Evolutionary conservation across 2,797 vertebrate species (phyloP).

Genomic region (Denticeps clupeoides): DNA sequence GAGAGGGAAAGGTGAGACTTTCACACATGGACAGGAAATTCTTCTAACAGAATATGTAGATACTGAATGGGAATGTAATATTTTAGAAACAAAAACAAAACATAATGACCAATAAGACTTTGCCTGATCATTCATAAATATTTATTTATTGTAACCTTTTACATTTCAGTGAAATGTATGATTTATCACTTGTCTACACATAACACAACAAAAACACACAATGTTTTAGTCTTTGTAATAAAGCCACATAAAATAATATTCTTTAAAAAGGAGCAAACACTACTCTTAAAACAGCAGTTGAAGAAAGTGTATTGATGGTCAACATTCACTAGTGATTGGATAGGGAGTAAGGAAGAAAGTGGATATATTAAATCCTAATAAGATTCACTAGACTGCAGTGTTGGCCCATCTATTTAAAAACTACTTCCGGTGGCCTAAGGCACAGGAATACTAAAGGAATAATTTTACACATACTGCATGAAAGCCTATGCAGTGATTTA

Average conservation of each 20-base stretch:
- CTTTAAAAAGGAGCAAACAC: conserved; percentile 48
- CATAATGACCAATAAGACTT: conserved; percentile 31
- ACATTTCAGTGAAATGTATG: conserved; percentile 66
- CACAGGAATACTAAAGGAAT: conserved; percentile 65
- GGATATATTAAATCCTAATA: conserved; percentile 42
- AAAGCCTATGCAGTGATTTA: conserved; percentile 44
- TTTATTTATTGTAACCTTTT: conserved; percentile 60
- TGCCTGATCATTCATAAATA: conserved; percentile 67
- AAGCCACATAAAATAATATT: conserved; percentile 58
- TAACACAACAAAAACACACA: conserved; percentile 61
- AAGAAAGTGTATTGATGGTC: conserved; percentile 57
- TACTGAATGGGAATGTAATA: not conserved
- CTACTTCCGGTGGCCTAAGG: conserved; percentile 68
- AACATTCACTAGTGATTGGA: conserved; percentile 50
- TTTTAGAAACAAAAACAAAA: not conserved
- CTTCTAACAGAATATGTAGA: too few species aligned
- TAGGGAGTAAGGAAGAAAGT: conserved; percentile 45
- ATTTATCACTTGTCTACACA: conserved; percentile 61
- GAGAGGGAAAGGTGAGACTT: too few species aligned
- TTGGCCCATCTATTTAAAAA: conserved; percentile 62
- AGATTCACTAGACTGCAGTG: conserved; percentile 55
- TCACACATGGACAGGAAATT: too few species aligned
- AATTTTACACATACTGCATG: conserved; percentile 50
- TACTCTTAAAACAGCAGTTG: conserved; percentile 58
- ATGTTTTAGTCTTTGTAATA: conserved; percentile 59